These are phyloP conservation scores for Paedocypris sp. DNA, from an alignment of 2,113 vertebrate genomes.

Conservation along the genomic window DNA sequence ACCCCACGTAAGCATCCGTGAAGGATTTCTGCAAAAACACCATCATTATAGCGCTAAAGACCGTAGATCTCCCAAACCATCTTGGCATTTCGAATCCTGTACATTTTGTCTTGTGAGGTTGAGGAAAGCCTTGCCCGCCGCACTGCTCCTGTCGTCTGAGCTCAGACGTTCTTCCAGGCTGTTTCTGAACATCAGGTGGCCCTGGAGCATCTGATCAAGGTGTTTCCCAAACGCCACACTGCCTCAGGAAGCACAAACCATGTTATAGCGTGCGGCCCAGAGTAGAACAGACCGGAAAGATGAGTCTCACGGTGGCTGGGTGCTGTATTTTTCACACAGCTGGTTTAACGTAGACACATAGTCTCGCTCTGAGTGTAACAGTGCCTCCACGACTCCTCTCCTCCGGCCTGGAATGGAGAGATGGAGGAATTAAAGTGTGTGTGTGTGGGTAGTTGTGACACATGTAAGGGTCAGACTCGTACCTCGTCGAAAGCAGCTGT, in stretches of 20 bases:
- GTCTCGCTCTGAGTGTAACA: conserved; percentile 61
- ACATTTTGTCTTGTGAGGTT: conserved; percentile 58
- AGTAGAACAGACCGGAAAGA: not conserved
- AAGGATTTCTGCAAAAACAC: conserved; percentile 52
- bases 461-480: not conserved
- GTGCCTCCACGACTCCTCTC: conserved; percentile 54
- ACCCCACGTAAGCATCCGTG: conserved; percentile 55
- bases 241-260: not conserved
- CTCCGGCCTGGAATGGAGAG: conserved; percentile 43
- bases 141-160: conserved; percentile 52
- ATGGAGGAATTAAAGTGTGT: not conserved
- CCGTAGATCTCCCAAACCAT: no score
- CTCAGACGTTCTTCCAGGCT: conserved; percentile 56
- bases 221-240: conserved; percentile 50
- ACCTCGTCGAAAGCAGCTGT: conserved; percentile 20
- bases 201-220: conserved; percentile 58
- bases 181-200: conserved; percentile 61
- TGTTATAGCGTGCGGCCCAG: not conserved
- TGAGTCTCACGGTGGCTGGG: conserved; percentile 48
- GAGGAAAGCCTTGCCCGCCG: conserved; percentile 58
- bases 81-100: conserved; percentile 45
- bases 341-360: conserved; percentile 56
- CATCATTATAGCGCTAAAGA: no score
- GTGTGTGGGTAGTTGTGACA: not conserved
- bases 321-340: conserved; percentile 52